Percentiles rank a stretch among this genome's conserved stretches.
phyloP scores from a whole-genome alignment of 2,113 vertebrate species.

The Nyctibius bracteatus region DNA sequence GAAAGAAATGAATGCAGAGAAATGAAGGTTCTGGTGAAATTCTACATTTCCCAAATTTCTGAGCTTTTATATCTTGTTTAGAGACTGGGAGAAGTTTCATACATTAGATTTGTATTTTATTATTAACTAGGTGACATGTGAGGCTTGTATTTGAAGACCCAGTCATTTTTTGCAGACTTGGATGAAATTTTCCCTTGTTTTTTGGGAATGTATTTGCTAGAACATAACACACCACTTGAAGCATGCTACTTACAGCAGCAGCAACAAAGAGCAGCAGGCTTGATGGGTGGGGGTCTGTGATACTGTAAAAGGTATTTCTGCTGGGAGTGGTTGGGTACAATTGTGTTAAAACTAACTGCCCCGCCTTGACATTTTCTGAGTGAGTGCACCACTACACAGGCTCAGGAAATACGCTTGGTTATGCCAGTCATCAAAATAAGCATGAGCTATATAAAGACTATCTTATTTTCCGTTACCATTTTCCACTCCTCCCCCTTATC shows the following conservation, averaged over 20 bases:
- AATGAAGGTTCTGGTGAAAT: neutral
- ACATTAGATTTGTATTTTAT: neutral
- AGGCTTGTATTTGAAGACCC: neutral
- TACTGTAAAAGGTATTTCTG: neutral
- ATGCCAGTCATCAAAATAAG: neutral
- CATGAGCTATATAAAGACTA: neutral
- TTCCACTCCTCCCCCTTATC: neutral
- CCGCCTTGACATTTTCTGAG: neutral
- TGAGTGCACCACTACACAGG: neutral
- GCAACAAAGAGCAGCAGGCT: neutral
- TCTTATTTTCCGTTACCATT: neutral
- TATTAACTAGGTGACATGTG: neutral
- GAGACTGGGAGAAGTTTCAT: neutral
- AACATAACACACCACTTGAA: neutral
- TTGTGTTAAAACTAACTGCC: neutral
- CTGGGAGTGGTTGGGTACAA: neutral
- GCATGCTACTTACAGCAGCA: fast-evolving
- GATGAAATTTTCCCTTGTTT: neutral
- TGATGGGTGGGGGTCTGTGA: neutral
- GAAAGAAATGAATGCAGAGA: neutral
- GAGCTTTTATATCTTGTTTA: neutral
- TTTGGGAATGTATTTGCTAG: neutral
- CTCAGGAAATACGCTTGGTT: neutral
- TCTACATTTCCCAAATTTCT: neutral
- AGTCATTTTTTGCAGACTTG: neutral